A percentile compares a stretch with the other conserved stretches of the same genome.
Evolutionary conservation across 2,113 vertebrate species (phyloP).

Genomic region (Pimephales promelas): DNA sequence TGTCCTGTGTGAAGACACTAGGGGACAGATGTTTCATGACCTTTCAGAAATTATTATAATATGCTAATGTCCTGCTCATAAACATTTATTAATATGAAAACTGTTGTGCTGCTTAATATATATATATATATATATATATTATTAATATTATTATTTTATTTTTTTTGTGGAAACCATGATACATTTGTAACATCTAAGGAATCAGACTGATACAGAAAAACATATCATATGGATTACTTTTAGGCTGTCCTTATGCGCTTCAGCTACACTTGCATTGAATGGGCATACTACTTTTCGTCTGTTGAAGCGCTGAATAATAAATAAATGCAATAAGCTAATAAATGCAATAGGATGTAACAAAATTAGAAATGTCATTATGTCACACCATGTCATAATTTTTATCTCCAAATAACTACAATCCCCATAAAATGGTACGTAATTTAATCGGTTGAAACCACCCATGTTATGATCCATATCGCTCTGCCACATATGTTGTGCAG

Average conservation of each 20-base stretch:
- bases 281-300: too few species aligned
- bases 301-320: too few species aligned
- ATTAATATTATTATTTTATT: too few species aligned
- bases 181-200: too few species aligned
- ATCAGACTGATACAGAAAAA: too few species aligned
- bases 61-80: background rate
- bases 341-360: background rate
- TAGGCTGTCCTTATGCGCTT: too few species aligned
- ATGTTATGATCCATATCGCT: slow-evolving; percentile 31
- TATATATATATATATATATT: too few species aligned
- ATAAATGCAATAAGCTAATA: background rate
- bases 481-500: slow-evolving; percentile 45
- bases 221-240: too few species aligned
- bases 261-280: too few species aligned
- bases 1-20: background rate
- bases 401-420: background rate
- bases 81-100: background rate
- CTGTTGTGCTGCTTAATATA: background rate
- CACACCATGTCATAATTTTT: background rate
- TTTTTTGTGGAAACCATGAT: too few species aligned
- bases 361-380: background rate
- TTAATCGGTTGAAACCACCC: slow-evolving; percentile 4
- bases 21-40: too few species aligned
- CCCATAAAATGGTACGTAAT: background rate
- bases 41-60: background rate